phyloP scores from a whole-genome alignment of 2,888 invertebrate species.

The Orthosia incerta region DNA sequence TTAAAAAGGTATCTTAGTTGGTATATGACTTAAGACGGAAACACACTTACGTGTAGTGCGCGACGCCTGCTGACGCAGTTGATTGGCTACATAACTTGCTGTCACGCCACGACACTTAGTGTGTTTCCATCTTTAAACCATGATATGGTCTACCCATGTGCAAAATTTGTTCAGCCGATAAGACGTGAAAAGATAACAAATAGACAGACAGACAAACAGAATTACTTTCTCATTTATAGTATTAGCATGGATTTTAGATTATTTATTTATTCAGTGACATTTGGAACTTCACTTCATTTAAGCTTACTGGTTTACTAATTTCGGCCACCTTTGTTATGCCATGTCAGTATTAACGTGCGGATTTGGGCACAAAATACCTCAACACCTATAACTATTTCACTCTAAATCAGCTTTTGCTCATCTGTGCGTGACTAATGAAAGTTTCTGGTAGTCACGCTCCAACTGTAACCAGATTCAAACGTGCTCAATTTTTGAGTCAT shows the following conservation, averaged over 20 bases:
- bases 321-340: background rate
- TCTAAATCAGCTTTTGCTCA: conserved; percentile 2
- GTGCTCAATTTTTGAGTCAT: conserved; percentile 23
- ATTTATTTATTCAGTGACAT: conserved; percentile 1
- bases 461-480: conserved; percentile 22
- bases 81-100: too few species aligned
- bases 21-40: too few species aligned
- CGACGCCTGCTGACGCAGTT: too few species aligned
- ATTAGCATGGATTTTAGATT: background rate
- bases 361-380: background rate
- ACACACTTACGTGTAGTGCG: too few species aligned
- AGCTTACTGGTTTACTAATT: background rate
- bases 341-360: background rate
- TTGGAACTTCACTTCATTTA: background rate
- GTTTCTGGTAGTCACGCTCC: conserved; percentile 21
- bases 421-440: conserved; percentile 37
- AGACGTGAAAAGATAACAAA: too few species aligned
- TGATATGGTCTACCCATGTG: too few species aligned
- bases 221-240: too few species aligned
- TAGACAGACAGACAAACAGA: too few species aligned
- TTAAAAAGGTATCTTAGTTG: too few species aligned
- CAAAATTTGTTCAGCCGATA: too few species aligned
- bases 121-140: too few species aligned
- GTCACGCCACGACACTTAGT: too few species aligned
- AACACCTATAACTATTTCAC: background rate